These are phyloP conservation scores for Danionella cerebrum DNA, from an alignment of 2,113 vertebrate species.

Conservation along the genomic window DNA sequence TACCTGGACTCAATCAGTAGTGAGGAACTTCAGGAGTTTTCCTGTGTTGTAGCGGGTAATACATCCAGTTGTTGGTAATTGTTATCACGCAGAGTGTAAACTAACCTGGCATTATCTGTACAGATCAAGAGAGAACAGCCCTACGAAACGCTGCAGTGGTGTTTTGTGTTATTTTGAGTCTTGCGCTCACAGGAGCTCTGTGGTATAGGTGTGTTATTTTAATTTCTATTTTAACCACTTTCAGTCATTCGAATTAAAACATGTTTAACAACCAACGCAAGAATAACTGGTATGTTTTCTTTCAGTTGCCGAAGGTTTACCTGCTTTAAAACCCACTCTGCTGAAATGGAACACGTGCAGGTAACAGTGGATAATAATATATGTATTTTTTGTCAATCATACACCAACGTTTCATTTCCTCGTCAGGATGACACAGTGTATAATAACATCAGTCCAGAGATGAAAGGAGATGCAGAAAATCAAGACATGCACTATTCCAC, in stretches of 20 bases:
- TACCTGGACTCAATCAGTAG: neutral
- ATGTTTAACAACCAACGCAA: too few relatives aligned
- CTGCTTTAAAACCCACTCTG: neutral
- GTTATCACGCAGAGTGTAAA: too few relatives aligned
- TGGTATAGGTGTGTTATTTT: neutral
- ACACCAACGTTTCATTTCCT: neutral
- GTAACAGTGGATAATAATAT: too few relatives aligned
- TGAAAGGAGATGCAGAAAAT: neutral
- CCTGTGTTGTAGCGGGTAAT: neutral
- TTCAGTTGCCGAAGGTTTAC: neutral
- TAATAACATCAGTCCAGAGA: neutral
- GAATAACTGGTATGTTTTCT: neutral
- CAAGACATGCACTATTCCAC: neutral
- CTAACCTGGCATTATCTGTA: too few relatives aligned
- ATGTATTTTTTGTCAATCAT: too few relatives aligned
- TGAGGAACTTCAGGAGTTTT: neutral
- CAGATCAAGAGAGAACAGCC: neutral
- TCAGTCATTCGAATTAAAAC: too few relatives aligned
- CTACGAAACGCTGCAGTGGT: neutral
- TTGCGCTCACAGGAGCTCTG: neutral
- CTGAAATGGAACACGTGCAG: neutral
- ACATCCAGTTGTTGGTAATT: too few relatives aligned
- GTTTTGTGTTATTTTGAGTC: neutral
- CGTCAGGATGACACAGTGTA: neutral
- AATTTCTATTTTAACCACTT: too few relatives aligned